A percentile compares a stretch with the other conserved stretches of the same genome.
These are phyloP conservation scores for Callithrix jacchus DNA, from an alignment of 2,113 vertebrate genomes.

Conservation along the genomic window DNA sequence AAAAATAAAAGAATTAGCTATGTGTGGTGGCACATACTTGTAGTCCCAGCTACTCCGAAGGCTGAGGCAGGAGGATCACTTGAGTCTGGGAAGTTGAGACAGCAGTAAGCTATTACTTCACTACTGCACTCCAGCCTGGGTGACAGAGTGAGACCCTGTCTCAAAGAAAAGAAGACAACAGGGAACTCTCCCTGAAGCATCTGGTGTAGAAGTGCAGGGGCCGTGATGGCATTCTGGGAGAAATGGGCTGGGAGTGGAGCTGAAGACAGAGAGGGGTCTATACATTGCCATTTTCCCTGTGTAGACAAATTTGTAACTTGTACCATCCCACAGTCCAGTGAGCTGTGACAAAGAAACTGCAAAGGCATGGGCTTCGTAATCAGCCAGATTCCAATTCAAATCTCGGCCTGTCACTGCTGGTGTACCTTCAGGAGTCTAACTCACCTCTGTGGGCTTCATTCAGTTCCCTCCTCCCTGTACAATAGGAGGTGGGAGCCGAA, in stretches of 20 bases:
- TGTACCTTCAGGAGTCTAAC: not conserved
- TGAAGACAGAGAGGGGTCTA: not conserved
- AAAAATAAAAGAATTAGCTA: too few species aligned
- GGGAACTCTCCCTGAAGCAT: not conserved
- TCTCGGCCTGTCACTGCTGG: not conserved
- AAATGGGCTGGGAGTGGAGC: accelerated
- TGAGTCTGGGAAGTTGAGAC: too few species aligned
- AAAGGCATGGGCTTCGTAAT: not conserved
- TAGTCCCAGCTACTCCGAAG: too few species aligned
- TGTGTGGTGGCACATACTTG: too few species aligned
- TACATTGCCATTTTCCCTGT: not conserved
- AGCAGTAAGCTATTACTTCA: too few species aligned
- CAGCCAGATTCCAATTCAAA: not conserved
- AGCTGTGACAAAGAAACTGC: not conserved
- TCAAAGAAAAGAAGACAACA: not conserved
- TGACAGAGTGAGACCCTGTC: too few species aligned
- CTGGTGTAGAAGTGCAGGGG: not conserved
- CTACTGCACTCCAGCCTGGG: too few species aligned
- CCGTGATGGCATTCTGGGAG: not conserved
- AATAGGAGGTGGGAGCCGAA: not conserved
- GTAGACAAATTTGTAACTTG: not conserved
- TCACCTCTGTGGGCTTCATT: not conserved
- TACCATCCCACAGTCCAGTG: not conserved
- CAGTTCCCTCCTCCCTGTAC: not conserved
- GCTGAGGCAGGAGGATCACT: too few species aligned